Evolutionary conservation across 2,113 vertebrate species (phyloP), one percentile per base, ranked within the genome.

Genomic region (Oncorhynchus tshawytscha): DNA sequence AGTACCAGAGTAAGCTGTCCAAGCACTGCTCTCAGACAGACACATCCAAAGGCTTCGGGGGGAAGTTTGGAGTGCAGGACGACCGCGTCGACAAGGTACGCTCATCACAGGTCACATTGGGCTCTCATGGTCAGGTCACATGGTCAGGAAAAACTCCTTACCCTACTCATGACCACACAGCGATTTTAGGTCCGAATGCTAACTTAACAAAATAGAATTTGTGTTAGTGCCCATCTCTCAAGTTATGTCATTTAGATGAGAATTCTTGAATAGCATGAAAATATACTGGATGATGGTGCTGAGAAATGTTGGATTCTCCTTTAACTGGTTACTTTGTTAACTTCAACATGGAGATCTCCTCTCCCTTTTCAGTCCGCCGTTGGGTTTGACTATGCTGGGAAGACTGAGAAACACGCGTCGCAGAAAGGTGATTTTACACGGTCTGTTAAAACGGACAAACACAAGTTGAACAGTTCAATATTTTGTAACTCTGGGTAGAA

Each of bases 1-100:
- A 98, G 54, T 99, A 99, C 78, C 96, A 97, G 85, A 94, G 95
- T 62, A 94, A 95, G 31, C 89, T 99, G 51, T 95, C 96, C 49
- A 95, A 97, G 84, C 97, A 99, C 81, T 98, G 97, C 86, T 99
- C 97, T 7, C 98, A 99, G 62, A 96, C 96, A 0, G 97, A 99
- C 85, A 96, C 95, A 0, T 94, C 94, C 25, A 96, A 96, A 60
- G 98, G 98, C 0, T 99, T 99, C 6, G 97, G 98, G 59, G 97
- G 98, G 54, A 98, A 98, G 87, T 99, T 95, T 70, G 97, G 97
- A 0, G 94, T 99, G 1, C 96, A 99, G 69, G 91, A 94, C 0
- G 97, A 99, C 72, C 92, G 98, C 4, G 95, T 99, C 1, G 98
- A 99, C 80, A 94, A 98, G 96, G 97, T 97, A 92, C n/a, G 88